These are phyloP conservation scores for Tenualosa ilisha DNA, from an alignment of 2,797 vertebrate genomes.

Conservation along the genomic window DNA sequence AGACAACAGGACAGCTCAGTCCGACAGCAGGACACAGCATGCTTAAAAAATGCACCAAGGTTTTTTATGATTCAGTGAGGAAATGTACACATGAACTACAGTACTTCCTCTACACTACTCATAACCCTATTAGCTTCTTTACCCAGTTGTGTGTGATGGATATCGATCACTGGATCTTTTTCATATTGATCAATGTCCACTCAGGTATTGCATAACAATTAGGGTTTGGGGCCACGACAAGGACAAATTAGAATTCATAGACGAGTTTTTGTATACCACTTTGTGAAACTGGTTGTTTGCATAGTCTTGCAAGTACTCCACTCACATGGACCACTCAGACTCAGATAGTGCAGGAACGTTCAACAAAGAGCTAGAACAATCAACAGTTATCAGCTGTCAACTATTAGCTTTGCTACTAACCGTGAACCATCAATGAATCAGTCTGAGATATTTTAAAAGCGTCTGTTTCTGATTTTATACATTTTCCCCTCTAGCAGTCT, in stretches of 20 bases:
- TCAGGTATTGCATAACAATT: background rate
- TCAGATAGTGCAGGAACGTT: no score
- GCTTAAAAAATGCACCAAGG: no score
- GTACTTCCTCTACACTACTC: background rate
- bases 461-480: no score
- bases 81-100: background rate
- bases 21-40: background rate
- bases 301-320: background rate
- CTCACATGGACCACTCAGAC: background rate
- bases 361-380: background rate
- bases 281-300: background rate
- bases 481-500: no score
- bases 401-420: no score
- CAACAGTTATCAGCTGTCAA: no score
- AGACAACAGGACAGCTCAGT: background rate
- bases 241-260: background rate
- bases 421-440: no score
- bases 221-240: background rate
- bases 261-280: background rate
- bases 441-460: no score
- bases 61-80: background rate
- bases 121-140: background rate
- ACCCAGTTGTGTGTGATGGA: background rate
- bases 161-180: background rate
- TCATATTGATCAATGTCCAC: background rate